Base-by-base conservation (phyloP, 1,140 invertebrate genomes). In the Leptinotarsa defecta region DNA sequence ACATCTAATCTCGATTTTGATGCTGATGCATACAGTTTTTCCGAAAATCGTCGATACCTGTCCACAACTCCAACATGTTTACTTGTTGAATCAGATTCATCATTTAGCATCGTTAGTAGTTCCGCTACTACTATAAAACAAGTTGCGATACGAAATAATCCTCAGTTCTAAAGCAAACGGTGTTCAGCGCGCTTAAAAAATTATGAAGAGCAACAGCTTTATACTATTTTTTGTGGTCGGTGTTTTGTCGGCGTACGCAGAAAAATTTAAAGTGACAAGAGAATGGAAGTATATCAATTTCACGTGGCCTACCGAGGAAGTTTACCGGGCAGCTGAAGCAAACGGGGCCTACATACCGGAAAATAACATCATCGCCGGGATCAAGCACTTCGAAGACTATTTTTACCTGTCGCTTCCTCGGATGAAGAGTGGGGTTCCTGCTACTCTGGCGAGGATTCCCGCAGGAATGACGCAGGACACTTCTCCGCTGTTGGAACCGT, bases 371-470 rank as follows among this genome's bases (percentile, higher is more conserved):
- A 87, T 92, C 34, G 86, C 89, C 27, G 91, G 91, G 17, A 87
- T 92, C 65, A 91, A 90, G 81, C 87, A 89, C 69, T 91, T 88
- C 87, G 87, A 88, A n/a, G 87, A 88, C 73, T 88, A 87, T 68
- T 88, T 91, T 80, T 92, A 89, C 79, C 68, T 93, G 63, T 90
- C 91, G 3, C 72, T 92, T 62, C 91, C 92, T 13, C 86, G 92
- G 70, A 90, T 90, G 88, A 88, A 88, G 68, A 81, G 83, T 48
- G 92, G 92, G 3, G 91, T 92, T 4, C 92, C 92, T 13, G 90
- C 90, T 4, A 92, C 92, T 0, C 84, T 93, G 6, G 89, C 87
- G 0, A 87, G 88, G 15, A 89, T 92, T n/a, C 85, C 89, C 3
- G 78, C 86, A 3, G 83, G 83, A 1, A 67, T 84, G 0, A 87